These are phyloP conservation scores for Melanotaenia nigrans DNA, from an alignment of 2,797 vertebrate species.

Conservation along the genomic window DNA sequence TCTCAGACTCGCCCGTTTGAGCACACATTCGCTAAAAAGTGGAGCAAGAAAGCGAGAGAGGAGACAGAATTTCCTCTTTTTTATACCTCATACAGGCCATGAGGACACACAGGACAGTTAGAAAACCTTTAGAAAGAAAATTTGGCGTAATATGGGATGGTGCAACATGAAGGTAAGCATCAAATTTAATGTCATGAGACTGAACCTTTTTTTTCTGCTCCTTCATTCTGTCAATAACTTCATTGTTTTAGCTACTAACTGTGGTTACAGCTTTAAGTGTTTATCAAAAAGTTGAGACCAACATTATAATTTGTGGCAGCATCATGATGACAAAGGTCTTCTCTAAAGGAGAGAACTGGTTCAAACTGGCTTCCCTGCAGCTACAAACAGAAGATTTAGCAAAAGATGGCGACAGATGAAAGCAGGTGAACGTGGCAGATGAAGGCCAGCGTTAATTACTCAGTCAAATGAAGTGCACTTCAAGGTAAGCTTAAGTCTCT, in stretches of 20 bases:
- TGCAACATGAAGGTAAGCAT: not conserved
- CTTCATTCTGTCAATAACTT: not conserved
- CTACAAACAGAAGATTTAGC: slow-evolving; percentile 14
- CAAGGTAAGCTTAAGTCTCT: slow-evolving; percentile 24
- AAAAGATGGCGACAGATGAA: slow-evolving; percentile 5
- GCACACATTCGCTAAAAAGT: no score
- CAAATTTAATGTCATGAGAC: not conserved
- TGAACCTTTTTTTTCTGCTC: not conserved
- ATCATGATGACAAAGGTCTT: not conserved
- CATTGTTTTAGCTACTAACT: no score
- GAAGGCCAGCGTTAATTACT: not conserved
- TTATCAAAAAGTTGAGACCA: not conserved
- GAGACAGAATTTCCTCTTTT: no score
- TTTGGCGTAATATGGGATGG: no score
- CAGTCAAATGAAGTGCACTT: slow-evolving; percentile 41
- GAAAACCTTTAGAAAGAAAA: no score
- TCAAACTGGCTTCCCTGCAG: not conserved
- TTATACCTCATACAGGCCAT: no score
- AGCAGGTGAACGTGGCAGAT: slow-evolving; percentile 18
- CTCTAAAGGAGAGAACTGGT: not conserved
- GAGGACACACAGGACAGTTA: no score
- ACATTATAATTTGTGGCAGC: not conserved
- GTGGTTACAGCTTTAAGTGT: not conserved
- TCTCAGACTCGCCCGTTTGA: no score
- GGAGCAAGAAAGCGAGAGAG: no score